Evolutionary conservation across 2,797 vertebrate species (phyloP), one percentile per base, ranked within the genome.

Genomic region (Cephalopachus bancanus): DNA sequence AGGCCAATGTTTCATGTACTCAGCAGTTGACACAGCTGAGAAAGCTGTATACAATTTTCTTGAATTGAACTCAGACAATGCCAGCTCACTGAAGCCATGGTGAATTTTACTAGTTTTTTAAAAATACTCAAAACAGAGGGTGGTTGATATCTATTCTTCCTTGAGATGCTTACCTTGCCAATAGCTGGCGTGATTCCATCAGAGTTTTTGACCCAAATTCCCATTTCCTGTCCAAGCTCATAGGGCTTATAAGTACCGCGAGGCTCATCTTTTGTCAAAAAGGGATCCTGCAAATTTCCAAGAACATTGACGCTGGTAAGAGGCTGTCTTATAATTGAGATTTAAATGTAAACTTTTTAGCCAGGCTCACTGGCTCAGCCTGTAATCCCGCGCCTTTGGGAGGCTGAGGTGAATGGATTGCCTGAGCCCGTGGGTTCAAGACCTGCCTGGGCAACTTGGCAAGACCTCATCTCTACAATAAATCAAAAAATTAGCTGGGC

Each of bases 201-300:
- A 0, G 97, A 98, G 88, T 98, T 98, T 87, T 98, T 98, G 74
- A 98, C 65, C 95, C 98, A 98, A 89, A 98, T 93, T 96, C 97
- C 96, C 94, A 98, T 97, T 79, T 98, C 81, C 93, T 98, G 24
- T 92, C 98, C 96, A 0, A 98, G 96, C 4, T 98, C 97, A 17
- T 98, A 98, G 33, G 97, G 92, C 51, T 78, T 96, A 51, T 98
- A 98, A 62, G 89, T 97, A 83, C 96, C 97, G 0, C 57, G 89
- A 72, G 96, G 69, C 79, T 98, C 97, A 0, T 98, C 98, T 91
- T 98, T 98, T 67, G 69, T 83, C 95, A 98, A 88, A 96, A 98
- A 98, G 60, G 98, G 97, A 91, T 98, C 97, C 98, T 98, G 75
- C 80, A 96, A 97, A 96, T 85, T 86, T n/a, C 74, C 33, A 69